phyloP scores from a whole-genome alignment of 2,797 vertebrate species.

The Cheirogaleus major region DNA sequence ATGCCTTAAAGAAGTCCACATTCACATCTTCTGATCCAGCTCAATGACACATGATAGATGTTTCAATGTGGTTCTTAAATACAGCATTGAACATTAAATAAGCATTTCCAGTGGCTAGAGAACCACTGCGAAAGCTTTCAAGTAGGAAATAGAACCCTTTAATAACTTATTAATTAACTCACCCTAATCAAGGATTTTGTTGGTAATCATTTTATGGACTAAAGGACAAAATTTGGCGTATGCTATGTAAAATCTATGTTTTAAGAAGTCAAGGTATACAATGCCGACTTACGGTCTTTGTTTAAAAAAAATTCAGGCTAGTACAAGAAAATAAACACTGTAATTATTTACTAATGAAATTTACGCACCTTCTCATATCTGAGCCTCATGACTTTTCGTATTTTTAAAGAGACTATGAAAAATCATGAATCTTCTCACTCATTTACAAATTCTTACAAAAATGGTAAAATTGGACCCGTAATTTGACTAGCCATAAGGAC shows the following conservation, averaged over 20 bases:
- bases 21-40: conserved; percentile 72
- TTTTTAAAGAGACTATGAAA: conserved; percentile 8
- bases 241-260: background rate
- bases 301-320: background rate
- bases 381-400: background rate
- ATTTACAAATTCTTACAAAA: background rate
- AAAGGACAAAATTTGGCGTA: background rate
- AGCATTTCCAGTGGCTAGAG: background rate
- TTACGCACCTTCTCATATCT: background rate
- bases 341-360: conserved; percentile 30
- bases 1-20: conserved; percentile 73
- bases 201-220: background rate
- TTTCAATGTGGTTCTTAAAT: conserved; percentile 19
- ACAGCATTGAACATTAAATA: background rate
- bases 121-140: background rate
- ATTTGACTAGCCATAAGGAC: background rate
- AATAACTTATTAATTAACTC: background rate
- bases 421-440: background rate
- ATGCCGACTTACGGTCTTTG: background rate
- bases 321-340: conserved; percentile 3
- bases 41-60: conserved; percentile 21
- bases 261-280: background rate
- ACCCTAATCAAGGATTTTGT: background rate
- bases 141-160: background rate
- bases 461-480: background rate